phyloP scores from a whole-genome alignment of 2,888 invertebrate species.

The Andrena fulva region DNA sequence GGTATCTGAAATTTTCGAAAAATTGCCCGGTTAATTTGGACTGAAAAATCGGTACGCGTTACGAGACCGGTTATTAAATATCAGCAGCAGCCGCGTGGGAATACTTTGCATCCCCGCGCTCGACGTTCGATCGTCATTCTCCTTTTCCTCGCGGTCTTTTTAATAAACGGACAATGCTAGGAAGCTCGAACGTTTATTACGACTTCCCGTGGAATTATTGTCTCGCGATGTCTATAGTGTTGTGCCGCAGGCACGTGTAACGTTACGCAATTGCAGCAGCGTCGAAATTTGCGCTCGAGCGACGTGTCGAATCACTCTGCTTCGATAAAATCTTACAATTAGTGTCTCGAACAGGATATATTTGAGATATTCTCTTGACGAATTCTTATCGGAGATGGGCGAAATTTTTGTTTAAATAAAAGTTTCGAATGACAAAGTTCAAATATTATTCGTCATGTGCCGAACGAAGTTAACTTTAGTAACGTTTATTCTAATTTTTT shows the following conservation, averaged over 20 bases:
- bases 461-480: no score
- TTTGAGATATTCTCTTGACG: no score
- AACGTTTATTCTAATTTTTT: no score
- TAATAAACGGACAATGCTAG: background rate
- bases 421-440: no score
- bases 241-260: conserved; percentile 23
- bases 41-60: conserved; percentile 14
- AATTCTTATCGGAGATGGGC: no score
- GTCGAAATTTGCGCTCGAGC: conserved; percentile 9
- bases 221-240: background rate
- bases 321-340: no score
- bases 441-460: no score
- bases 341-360: no score
- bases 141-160: background rate
- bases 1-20: conserved; percentile 6
- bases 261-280: conserved; percentile 24
- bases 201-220: conserved; percentile 21
- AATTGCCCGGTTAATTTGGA: background rate
- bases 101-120: background rate
- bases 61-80: conserved; percentile 21
- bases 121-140: background rate
- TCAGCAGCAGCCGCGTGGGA: background rate
- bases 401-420: no score
- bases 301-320: background rate
- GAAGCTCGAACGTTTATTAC: conserved; percentile 16